A percentile compares a stretch with the other conserved stretches of the same genome.
Conservation (phyloP, 2,797 vertebrate species). For the Erethizon dorsatum region DNA sequence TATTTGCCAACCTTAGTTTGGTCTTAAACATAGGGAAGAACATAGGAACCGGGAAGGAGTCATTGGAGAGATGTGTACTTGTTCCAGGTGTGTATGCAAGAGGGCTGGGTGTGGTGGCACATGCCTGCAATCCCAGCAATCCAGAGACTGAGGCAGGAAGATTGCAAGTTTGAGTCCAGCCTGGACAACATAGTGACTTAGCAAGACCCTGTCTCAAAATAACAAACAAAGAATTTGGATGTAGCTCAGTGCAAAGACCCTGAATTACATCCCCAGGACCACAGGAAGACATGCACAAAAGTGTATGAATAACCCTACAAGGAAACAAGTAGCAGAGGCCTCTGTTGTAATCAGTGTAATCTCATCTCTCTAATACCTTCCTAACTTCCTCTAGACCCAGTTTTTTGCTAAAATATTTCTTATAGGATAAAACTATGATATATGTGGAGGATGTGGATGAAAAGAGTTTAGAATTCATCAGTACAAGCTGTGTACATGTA, state of each 20-base stretch:
- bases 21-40: not conserved
- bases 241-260: not conserved
- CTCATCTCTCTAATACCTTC: not conserved
- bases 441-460: not conserved
- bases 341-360: not conserved
- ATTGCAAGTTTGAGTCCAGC: not conserved
- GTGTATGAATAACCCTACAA: not conserved
- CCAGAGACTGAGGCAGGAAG: not conserved
- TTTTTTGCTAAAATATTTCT: constrained; percentile 1
- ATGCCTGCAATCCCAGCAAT: not conserved
- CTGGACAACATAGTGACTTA: not conserved
- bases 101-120: not conserved
- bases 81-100: not conserved
- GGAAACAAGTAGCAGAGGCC: not conserved
- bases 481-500: too few relatives aligned
- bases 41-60: not conserved
- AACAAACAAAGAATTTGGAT: not conserved
- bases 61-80: not conserved
- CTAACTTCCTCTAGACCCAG: not conserved
- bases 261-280: not conserved
- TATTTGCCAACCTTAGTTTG: not conserved
- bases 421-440: not conserved
- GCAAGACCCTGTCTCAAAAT: not conserved
- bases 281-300: not conserved
- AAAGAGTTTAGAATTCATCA: not conserved